A percentile compares a stretch with the other conserved stretches of the same genome.
Conservation (phyloP, 1,140 invertebrate species). For the Caenorhabditis inopinata region DNA sequence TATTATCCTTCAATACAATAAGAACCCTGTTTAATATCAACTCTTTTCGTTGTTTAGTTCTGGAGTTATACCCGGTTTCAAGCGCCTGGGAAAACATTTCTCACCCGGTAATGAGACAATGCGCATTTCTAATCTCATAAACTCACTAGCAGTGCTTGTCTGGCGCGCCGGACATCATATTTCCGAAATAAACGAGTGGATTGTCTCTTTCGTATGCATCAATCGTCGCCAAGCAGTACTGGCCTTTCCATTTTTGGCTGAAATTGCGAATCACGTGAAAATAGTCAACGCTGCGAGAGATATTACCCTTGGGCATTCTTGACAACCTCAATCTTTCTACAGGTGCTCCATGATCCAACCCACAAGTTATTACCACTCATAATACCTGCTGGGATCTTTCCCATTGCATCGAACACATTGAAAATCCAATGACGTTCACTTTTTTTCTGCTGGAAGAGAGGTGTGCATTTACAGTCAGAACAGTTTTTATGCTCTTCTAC, state of each 20-base stretch:
- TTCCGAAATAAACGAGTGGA: slow-evolving; percentile 61
- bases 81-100: no score
- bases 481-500: slow-evolving; percentile 56
- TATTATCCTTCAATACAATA: no score
- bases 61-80: no score
- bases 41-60: no score
- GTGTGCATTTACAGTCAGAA: slow-evolving; percentile 58
- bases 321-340: slow-evolving; percentile 58
- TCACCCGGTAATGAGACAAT: no score
- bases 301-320: slow-evolving; percentile 63
- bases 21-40: no score
- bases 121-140: slow-evolving; percentile 26
- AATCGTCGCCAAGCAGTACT: slow-evolving; percentile 64
- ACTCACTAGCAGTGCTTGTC: slow-evolving; percentile 52
- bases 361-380: slow-evolving; percentile 62
- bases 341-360: slow-evolving; percentile 65
- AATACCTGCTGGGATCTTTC: slow-evolving; percentile 62
- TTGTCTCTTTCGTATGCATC: slow-evolving; percentile 64
- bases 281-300: no score
- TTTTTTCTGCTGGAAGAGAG: slow-evolving; percentile 53
- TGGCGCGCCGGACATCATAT: slow-evolving; percentile 37
- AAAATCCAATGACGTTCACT: slow-evolving; percentile 64
- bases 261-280: background rate
- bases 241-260: slow-evolving; percentile 62
- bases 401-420: slow-evolving; percentile 64